A percentile compares a stretch with the other conserved stretches of the same genome.
These are phyloP conservation scores for Dipodomys ordii DNA, from an alignment of 2,113 vertebrate species.

Conservation along the genomic window DNA sequence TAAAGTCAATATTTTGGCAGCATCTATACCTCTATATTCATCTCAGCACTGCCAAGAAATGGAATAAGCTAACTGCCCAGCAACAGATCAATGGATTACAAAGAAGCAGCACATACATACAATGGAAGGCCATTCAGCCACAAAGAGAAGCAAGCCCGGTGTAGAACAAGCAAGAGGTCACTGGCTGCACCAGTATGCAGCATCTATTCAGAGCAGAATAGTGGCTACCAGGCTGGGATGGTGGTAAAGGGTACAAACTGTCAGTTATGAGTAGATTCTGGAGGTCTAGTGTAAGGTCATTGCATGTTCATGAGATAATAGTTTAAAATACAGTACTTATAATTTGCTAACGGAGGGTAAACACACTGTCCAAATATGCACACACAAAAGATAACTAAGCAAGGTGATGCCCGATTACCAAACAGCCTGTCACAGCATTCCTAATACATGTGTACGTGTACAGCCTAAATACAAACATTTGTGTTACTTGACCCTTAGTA, in stretches of 20 bases:
- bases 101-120: neutral
- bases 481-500: neutral
- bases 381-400: neutral
- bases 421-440: neutral
- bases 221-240: neutral
- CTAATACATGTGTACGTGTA: neutral
- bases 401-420: neutral
- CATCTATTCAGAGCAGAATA: neutral
- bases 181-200: neutral
- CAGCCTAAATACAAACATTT: neutral
- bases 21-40: no score
- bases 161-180: neutral
- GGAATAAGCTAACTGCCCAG: no score
- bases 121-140: neutral
- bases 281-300: neutral
- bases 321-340: neutral
- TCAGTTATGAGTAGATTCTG: neutral
- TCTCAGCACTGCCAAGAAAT: neutral
- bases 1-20: no score
- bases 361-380: neutral
- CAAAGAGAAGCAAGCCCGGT: neutral
- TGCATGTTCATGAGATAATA: neutral
- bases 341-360: neutral
- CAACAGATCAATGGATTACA: neutral
- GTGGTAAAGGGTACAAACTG: neutral